phyloP scores from a whole-genome alignment of 2,797 vertebrate species.

The Xenopus petersii region DNA sequence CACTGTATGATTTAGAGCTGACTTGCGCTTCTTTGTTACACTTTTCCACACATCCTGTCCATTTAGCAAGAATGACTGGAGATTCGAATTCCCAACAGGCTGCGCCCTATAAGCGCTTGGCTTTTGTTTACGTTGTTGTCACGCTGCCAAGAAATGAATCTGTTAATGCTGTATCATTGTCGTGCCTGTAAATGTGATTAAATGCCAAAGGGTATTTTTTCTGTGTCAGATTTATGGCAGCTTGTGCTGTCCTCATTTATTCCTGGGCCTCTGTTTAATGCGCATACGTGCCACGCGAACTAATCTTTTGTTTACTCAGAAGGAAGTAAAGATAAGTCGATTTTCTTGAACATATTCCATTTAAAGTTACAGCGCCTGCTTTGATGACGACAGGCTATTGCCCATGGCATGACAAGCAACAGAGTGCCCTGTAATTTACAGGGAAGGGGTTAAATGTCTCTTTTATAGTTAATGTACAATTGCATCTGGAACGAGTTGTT shows the following conservation, averaged over 20 bases:
- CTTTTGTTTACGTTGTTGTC: conserved; percentile 4
- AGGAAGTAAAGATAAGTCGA: conserved; percentile 22
- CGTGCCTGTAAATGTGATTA: conserved; percentile 13
- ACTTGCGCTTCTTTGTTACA: too few species aligned
- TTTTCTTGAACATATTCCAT: conserved; percentile 18
- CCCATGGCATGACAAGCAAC: too few species aligned
- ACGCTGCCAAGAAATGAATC: conserved; percentile 18
- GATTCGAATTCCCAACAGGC: neutral
- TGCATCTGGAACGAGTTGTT: too few species aligned
- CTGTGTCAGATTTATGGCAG: conserved; percentile 20
- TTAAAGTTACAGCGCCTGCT: conserved; percentile 13
- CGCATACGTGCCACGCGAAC: conserved; percentile 16
- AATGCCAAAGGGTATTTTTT: conserved; percentile 23
- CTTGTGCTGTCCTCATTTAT: conserved; percentile 20
- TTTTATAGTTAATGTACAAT: neutral
- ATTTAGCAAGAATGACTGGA: neutral
- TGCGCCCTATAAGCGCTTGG: conserved; percentile 1
- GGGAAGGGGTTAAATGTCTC: neutral
- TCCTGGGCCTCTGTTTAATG: conserved; percentile 19
- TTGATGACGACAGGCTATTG: neutral
- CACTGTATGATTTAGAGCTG: too few species aligned
- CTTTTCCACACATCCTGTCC: too few species aligned
- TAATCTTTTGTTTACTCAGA: conserved; percentile 27
- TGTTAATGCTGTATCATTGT: conserved; percentile 30
- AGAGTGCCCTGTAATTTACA: neutral